These are phyloP conservation scores for Pipa parva DNA, from an alignment of 2,113 vertebrate species.

Conservation along the genomic window DNA sequence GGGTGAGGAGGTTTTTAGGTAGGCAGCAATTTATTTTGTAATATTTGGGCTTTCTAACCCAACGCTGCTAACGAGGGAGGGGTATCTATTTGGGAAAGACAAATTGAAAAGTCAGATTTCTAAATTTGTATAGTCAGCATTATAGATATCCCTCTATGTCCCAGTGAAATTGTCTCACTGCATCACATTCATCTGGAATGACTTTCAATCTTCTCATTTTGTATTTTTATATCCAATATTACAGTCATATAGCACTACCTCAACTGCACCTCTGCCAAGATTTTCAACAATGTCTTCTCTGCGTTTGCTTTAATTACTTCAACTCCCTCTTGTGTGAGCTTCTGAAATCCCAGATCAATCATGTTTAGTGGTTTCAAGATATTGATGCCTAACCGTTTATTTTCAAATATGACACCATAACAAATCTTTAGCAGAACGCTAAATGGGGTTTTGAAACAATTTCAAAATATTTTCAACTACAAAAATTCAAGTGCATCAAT, in stretches of 20 bases:
- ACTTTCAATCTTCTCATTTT: not conserved
- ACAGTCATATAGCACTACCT: not conserved
- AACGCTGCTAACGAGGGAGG: too few relatives aligned
- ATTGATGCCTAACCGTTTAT: not conserved
- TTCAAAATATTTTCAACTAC: not conserved
- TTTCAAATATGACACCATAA: slow-evolving; percentile 5
- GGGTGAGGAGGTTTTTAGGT: too few relatives aligned
- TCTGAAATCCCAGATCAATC: slow-evolving; percentile 26
- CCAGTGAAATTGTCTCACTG: too few relatives aligned
- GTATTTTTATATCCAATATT: not conserved
- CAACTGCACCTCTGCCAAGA: slow-evolving; percentile 3
- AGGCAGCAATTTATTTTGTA: too few relatives aligned
- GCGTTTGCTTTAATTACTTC: slow-evolving; percentile 24
- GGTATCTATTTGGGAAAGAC: too few relatives aligned
- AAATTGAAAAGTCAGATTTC: too few relatives aligned
- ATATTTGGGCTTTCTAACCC: too few relatives aligned
- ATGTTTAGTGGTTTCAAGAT: slow-evolving; percentile 28
- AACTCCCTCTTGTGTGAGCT: slow-evolving; percentile 3
- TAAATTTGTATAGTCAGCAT: too few relatives aligned
- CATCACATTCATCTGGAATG: too few relatives aligned
- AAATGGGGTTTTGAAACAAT: not conserved
- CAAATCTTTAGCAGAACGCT: not conserved
- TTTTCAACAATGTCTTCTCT: slow-evolving; percentile 28
- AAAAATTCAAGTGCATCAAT: not conserved
- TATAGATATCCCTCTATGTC: too few relatives aligned